Conservation (phyloP, 2,797 vertebrate species). For the Percopsis omiscomaycus region DNA sequence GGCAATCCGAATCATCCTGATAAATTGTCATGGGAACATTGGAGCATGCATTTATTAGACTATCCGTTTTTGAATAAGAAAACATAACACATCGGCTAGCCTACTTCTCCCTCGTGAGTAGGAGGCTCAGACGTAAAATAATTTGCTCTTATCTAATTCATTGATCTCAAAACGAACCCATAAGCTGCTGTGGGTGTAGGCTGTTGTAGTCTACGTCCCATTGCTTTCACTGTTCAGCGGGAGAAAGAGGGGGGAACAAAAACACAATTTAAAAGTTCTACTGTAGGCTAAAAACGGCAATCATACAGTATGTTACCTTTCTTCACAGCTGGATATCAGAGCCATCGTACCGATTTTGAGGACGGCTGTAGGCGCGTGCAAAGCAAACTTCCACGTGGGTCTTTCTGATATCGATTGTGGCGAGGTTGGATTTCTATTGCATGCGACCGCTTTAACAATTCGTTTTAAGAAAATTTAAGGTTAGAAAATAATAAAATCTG, state of each 20-base stretch:
- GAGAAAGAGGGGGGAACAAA: constrained; percentile 29
- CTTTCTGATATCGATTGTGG: constrained; percentile 39
- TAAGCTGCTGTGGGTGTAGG: constrained; percentile 44
- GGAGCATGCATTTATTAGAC: constrained; percentile 59
- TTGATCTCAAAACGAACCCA: constrained; percentile 65
- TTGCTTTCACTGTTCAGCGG: constrained; percentile 44
- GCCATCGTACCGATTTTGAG: constrained; percentile 21
- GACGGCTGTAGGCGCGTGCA: constrained; percentile 24
- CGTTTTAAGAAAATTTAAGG: constrained; percentile 36
- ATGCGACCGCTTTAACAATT: constrained; percentile 3
- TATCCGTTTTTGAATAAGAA: constrained; percentile 66
- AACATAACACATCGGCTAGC: constrained; percentile 33
- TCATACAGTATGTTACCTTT: constrained; percentile 53
- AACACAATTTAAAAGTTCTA: constrained; percentile 61
- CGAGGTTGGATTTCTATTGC: constrained; percentile 15
- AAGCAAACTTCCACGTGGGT: constrained; percentile 33
- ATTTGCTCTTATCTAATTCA: constrained; percentile 67
- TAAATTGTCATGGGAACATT: constrained; percentile 69
- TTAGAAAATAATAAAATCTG: constrained; percentile 34
- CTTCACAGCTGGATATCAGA: constrained; percentile 45
- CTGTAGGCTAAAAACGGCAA: constrained; percentile 37
- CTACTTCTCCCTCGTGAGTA: constrained; percentile 54
- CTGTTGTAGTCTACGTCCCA: constrained; percentile 34
- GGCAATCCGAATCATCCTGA: constrained; percentile 58
- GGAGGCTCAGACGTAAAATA: constrained; percentile 67